Evolutionary conservation across 2,888 invertebrate genomes (phyloP), one percentile per base, ranked within the genome.

Genomic region (Noctua pronuba): DNA sequence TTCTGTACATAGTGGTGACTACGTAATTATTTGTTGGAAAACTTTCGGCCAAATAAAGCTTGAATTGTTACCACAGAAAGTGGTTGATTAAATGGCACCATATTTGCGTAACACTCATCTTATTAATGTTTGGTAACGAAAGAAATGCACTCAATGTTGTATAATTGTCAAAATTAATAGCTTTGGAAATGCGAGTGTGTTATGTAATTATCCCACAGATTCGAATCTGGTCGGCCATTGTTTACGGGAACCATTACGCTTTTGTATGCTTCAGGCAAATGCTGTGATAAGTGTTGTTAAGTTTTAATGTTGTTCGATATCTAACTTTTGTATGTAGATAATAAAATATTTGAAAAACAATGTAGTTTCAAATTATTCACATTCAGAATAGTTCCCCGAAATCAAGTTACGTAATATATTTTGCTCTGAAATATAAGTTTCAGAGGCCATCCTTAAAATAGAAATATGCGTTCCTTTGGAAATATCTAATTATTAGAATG

Each of bases 231-330:
- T 24, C 49, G 35, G 10, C 3, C 21, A 55, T 35, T 78, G 31
- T 62, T 11, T 46, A 64, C 69, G 78, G 71, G 62, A 72, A 75
- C 71, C 71, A 58, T 71, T 71, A 58, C 13, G 84, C 84, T 84
- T 85, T 73, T 11, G 41, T 82, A 62, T 82, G 84, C 86, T 84
- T 85, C 49, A 73, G 73, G 79, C 75, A 70, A 73, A 69, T 58
- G 73, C 62, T 79, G 71, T 85, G 58, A 62, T 82, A 73, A 58
- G 35, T 82, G 70, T 85, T 73, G 58, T 60, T 73, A 69, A 73
- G 73, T 75, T n/a, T 65, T 18, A 64, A 13, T 85, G 46, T 73
- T 84, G 58, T 71, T 67, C 13, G 44, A 71, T 71, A 58, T 21
- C 2, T 75, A 49, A 60, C 10, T 60, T 49, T 74, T 31, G 38